Percentiles rank a stretch among this genome's conserved stretches.
Evolutionary conservation across 2,113 vertebrate species (phyloP).

Genomic region (Albula glossodonta): DNA sequence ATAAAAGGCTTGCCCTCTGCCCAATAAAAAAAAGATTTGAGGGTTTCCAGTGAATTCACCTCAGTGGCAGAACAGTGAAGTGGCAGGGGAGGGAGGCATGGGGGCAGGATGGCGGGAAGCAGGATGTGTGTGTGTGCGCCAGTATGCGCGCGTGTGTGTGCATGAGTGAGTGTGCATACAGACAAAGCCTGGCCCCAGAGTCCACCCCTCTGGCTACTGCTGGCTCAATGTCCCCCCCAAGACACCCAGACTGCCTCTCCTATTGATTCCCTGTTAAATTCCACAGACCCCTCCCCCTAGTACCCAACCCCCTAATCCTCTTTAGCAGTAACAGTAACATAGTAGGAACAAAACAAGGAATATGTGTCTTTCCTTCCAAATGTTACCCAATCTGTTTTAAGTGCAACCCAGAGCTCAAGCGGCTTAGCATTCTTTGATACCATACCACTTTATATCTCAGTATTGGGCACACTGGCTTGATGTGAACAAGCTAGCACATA

Average conservation of each 20-base stretch:
- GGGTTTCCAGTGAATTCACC: neutral
- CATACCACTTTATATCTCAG: neutral
- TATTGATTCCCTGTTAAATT: neutral
- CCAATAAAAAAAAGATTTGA: neutral
- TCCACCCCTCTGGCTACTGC: neutral
- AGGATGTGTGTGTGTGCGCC: neutral
- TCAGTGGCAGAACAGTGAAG: neutral
- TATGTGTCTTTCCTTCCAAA: constrained; percentile 6
- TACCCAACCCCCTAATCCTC: constrained; percentile 22
- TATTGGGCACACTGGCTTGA: neutral
- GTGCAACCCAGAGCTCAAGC: neutral
- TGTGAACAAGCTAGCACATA: neutral
- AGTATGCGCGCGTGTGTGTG: neutral
- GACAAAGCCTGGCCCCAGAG: neutral
- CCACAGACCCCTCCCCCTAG: neutral
- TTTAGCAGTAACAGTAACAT: constrained; percentile 15
- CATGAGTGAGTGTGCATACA: neutral
- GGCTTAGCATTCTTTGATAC: neutral
- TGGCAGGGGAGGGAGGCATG: neutral
- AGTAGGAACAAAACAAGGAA: constrained; percentile 3
- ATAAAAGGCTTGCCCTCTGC: neutral
- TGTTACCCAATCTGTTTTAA: constrained; percentile 6
- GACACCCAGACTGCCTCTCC: neutral
- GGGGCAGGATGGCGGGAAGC: neutral
- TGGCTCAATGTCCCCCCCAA: neutral